Conservation (phyloP, 2,797 vertebrate genomes). For the Clarias fuscus region DNA sequence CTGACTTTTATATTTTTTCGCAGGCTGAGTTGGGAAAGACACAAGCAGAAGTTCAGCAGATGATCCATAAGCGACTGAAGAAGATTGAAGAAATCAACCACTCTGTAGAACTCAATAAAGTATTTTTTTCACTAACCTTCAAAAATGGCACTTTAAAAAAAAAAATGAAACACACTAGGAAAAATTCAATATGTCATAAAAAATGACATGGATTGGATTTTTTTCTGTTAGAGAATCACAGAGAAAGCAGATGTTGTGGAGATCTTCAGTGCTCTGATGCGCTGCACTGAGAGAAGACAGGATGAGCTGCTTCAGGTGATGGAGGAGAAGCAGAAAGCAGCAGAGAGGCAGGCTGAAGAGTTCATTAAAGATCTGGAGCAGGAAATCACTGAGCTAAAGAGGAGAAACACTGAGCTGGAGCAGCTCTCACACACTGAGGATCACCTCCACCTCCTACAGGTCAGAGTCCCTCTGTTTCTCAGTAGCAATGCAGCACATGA, state of each 20-base stretch:
- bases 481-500: conserved; percentile 28
- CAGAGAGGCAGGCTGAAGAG: conserved; percentile 21
- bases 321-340: conserved; percentile 27
- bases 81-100: conserved; percentile 21
- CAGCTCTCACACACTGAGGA: conserved; percentile 32
- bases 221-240: background rate
- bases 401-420: conserved; percentile 33
- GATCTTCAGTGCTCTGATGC: conserved; percentile 1
- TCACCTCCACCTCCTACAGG: conserved; percentile 38
- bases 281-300: conserved; percentile 28
- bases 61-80: conserved; percentile 15
- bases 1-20: background rate
- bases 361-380: conserved; percentile 35
- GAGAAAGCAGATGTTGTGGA: background rate
- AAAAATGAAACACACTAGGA: background rate
- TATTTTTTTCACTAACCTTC: background rate
- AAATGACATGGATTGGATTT: background rate
- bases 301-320: conserved; percentile 21
- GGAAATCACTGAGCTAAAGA: conserved; percentile 39
- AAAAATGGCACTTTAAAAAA: background rate
- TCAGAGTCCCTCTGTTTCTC: conserved; percentile 17
- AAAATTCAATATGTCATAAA: background rate
- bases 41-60: background rate
- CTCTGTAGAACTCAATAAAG: conserved; percentile 6
- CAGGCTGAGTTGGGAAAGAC: background rate